Percentiles rank a stretch among this genome's conserved stretches.
Conservation (phyloP, 2,888 invertebrate species). For the Rhamnusium bicolor region DNA sequence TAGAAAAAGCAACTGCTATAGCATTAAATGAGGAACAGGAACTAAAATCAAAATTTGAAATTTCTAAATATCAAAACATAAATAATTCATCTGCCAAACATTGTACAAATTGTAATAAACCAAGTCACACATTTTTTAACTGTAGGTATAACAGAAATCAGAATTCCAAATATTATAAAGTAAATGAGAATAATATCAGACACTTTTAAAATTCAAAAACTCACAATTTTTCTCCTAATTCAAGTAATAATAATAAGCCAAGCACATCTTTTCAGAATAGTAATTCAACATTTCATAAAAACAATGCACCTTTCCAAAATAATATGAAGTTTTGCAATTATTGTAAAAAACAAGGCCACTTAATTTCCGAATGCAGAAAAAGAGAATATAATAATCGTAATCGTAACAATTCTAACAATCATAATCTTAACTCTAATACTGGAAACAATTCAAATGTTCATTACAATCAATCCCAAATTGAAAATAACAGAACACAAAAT, state of each 20-base stretch:
- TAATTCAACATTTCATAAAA: slow-evolving; percentile 24
- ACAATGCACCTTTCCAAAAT: not conserved
- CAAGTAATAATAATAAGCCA: not conserved
- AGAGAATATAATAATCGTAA: slow-evolving; percentile 39
- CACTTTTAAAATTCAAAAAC: not conserved
- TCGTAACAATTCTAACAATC: slow-evolving; percentile 10
- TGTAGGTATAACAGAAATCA: slow-evolving; percentile 30
- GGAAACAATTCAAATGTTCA: not conserved
- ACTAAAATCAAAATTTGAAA: slow-evolving; percentile 38
- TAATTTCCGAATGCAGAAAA: slow-evolving; percentile 48
- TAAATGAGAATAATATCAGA: not conserved
- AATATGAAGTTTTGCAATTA: slow-evolving; percentile 39
- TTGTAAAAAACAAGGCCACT: slow-evolving; percentile 47
- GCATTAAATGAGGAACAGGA: slow-evolving; percentile 42
- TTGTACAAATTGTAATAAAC: slow-evolving; percentile 34
- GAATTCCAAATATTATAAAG: slow-evolving; percentile 1
- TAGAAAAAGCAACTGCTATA: slow-evolving; percentile 41
- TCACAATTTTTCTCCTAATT: not conserved
- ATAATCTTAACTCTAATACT: not conserved
- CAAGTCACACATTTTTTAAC: slow-evolving; percentile 35
- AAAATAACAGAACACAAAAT: not conserved
- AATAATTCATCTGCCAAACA: slow-evolving; percentile 26
- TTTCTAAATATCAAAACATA: slow-evolving; percentile 40
- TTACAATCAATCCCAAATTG: not conserved
- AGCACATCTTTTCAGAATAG: not conserved